Conservation (phyloP, 2,888 invertebrate species). For the Fragum sueziense region DNA sequence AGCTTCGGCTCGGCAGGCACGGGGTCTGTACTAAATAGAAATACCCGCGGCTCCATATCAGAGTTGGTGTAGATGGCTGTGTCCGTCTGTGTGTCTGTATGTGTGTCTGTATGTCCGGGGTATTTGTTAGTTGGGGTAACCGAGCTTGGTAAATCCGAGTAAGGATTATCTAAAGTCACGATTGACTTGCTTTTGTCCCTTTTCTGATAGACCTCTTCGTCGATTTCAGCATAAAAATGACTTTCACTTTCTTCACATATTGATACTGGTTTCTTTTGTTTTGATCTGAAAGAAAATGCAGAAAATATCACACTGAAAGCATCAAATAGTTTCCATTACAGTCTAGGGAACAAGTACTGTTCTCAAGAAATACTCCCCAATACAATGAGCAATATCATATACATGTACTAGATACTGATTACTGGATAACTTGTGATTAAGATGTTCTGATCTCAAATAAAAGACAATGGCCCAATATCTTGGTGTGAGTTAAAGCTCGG, state of each 20-base stretch:
- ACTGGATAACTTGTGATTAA: no score
- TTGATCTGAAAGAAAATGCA: background rate
- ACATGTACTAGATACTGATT: no score
- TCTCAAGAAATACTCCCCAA: no score
- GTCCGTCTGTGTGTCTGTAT: background rate
- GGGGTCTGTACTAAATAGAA: background rate
- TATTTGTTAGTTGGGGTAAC: background rate
- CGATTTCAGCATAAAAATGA: constrained; percentile 11
- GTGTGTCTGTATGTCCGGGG: background rate
- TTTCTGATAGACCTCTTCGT: background rate
- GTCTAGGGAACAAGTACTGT: no score
- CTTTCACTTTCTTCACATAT: background rate
- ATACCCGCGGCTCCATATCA: background rate
- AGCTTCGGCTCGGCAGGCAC: background rate
- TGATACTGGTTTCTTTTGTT: background rate
- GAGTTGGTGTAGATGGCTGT: background rate
- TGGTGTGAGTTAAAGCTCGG: no score
- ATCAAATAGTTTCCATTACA: no score
- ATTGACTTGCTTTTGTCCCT: constrained; percentile 4
- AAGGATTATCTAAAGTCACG: constrained; percentile 8
- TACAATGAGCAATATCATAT: no score
- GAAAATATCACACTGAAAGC: no score
- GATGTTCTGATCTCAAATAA: no score
- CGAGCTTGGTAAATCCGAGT: constrained; percentile 9
- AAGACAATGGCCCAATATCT: no score